Evolutionary conservation across 2,888 invertebrate genomes (phyloP).

Genomic region (Diaperis boleti): DNA sequence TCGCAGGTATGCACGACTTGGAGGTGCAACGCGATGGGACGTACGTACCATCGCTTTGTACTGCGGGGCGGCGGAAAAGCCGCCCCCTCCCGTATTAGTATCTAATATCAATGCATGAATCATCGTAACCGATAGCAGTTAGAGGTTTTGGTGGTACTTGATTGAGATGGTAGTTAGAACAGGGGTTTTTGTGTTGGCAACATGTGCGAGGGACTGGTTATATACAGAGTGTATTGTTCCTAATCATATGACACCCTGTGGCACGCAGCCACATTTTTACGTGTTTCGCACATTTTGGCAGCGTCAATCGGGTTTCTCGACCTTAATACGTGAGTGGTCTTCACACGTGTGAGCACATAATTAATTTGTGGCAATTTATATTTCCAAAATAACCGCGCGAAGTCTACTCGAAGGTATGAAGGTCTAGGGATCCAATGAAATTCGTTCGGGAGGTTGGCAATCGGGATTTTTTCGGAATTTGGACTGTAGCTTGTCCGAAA

Average conservation of each 20-base stretch:
- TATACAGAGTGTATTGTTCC: too few relatives aligned
- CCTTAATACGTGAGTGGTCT: background rate
- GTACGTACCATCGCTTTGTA: conserved; percentile 20
- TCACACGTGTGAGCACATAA: background rate
- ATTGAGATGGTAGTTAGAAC: too few relatives aligned
- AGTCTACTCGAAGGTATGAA: too few relatives aligned
- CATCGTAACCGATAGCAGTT: too few relatives aligned
- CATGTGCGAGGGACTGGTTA: too few relatives aligned
- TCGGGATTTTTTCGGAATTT: too few relatives aligned
- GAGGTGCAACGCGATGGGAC: conserved; percentile 19
- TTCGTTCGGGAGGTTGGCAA: too few relatives aligned
- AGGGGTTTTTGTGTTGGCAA: too few relatives aligned
- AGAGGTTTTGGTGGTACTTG: too few relatives aligned
- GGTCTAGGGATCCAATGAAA: too few relatives aligned
- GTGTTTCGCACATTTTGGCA: background rate
- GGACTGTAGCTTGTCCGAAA: too few relatives aligned
- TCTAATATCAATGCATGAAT: background rate
- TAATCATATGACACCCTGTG: background rate
- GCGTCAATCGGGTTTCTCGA: background rate
- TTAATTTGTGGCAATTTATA: background rate
- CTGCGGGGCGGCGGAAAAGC: too few relatives aligned
- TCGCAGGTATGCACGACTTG: conserved; percentile 62
- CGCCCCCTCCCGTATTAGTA: background rate
- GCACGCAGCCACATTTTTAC: background rate
- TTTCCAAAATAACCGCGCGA: background rate